Conservation (phyloP, 2,888 invertebrate genomes). For the Drosophila ustulata region DNA sequence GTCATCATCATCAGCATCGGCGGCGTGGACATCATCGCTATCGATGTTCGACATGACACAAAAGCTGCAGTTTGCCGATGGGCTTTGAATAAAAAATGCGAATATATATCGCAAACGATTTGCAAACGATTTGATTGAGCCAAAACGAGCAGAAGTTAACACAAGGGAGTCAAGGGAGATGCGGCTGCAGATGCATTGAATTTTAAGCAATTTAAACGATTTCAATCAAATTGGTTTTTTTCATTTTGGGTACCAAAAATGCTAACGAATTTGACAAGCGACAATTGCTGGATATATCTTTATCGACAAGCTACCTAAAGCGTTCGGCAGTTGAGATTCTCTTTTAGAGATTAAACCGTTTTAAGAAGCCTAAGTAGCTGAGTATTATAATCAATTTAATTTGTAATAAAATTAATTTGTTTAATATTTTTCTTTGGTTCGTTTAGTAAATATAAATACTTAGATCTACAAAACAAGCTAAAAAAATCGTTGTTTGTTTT, state of each 20-base stretch:
- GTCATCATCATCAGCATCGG: slow-evolving; percentile 9
- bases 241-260: neutral
- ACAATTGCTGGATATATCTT: slow-evolving; percentile 60
- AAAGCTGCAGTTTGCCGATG: slow-evolving; percentile 77
- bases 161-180: neutral
- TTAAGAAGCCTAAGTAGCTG: neutral
- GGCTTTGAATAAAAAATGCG: slow-evolving; percentile 74
- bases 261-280: slow-evolving; percentile 45
- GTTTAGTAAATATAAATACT: too few species aligned
- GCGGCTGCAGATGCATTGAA: slow-evolving; percentile 72
- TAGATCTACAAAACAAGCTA: too few species aligned
- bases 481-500: too few species aligned
- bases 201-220: slow-evolving; percentile 66
- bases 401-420: too few species aligned
- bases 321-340: neutral
- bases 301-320: slow-evolving; percentile 27
- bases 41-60: slow-evolving; percentile 74
- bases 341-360: neutral
- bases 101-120: slow-evolving; percentile 61
- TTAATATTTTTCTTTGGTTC: too few species aligned
- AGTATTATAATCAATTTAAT: neutral
- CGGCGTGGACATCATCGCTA: slow-evolving; percentile 25
- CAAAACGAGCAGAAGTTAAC: slow-evolving; percentile 23
- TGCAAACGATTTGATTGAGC: slow-evolving; percentile 62
- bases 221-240: slow-evolving; percentile 43